Percentiles rank a stretch among this genome's conserved stretches.
phyloP scores from a whole-genome alignment of 2,113 vertebrate genomes.

The Perccottus glenii region DNA sequence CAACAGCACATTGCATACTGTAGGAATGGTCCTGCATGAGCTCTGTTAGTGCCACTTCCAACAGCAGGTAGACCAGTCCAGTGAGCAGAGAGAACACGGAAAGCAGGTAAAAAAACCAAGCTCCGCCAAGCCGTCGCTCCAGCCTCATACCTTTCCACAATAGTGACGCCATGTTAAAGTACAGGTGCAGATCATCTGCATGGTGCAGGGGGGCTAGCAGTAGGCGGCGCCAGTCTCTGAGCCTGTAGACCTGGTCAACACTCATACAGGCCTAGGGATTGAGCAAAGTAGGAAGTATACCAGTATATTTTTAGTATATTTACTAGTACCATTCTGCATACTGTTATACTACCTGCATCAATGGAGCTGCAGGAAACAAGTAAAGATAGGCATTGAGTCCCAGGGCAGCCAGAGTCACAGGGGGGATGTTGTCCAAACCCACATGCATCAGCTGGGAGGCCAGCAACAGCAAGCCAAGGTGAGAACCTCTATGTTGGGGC shows the following conservation, averaged over 20 bases:
- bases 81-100: slow-evolving; percentile 86
- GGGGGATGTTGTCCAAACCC: slow-evolving; percentile 89
- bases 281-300: neutral
- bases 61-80: slow-evolving; percentile 85
- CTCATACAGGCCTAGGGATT: slow-evolving; percentile 84
- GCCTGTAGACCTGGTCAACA: slow-evolving; percentile 81
- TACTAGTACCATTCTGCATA: neutral
- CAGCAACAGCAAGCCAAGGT: slow-evolving; percentile 85
- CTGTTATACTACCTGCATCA: slow-evolving; percentile 61
- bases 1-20: slow-evolving; percentile 85
- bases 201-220: slow-evolving; percentile 91
- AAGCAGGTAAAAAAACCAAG: slow-evolving; percentile 87
- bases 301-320: neutral
- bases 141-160: slow-evolving; percentile 90
- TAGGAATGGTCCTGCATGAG: slow-evolving; percentile 79
- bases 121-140: slow-evolving; percentile 85
- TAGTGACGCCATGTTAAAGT: slow-evolving; percentile 95
- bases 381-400: slow-evolving; percentile 88
- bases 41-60: slow-evolving; percentile 80
- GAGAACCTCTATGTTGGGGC: slow-evolving; percentile 78
- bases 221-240: slow-evolving; percentile 86
- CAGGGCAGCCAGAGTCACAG: slow-evolving; percentile 86
- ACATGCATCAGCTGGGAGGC: slow-evolving; percentile 86
- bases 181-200: slow-evolving; percentile 90
- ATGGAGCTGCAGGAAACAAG: slow-evolving; percentile 81